Evolutionary conservation across 2,888 invertebrate species (phyloP).

Genomic region (Dryocosmus kuriphilus): DNA sequence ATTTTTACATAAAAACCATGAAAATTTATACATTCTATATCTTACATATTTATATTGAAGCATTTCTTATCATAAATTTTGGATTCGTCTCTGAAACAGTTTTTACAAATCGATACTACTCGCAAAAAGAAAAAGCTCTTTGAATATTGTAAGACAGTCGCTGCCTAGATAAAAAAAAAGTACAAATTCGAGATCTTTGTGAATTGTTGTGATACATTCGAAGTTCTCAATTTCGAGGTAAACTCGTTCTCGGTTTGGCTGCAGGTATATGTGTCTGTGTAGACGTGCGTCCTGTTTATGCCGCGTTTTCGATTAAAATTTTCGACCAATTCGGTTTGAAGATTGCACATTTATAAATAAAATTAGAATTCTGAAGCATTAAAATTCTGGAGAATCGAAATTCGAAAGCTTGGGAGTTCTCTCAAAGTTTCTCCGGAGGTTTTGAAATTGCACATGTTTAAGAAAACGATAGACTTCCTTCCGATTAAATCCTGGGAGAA

Average conservation of each 20-base stretch:
- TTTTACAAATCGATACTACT: slow-evolving; percentile 27
- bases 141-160: slow-evolving; percentile 45
- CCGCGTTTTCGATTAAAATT: not conserved
- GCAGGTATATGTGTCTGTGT: slow-evolving; percentile 35
- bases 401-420: not conserved
- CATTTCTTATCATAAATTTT: not conserved
- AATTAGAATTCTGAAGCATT: not conserved
- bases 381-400: not conserved
- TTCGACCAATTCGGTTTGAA: not conserved
- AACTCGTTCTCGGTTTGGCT: slow-evolving; percentile 46
- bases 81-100: not conserved
- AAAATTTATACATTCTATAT: too few relatives aligned
- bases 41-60: not conserved
- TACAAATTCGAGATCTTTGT: slow-evolving; percentile 17
- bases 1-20: too few relatives aligned
- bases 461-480: not conserved
- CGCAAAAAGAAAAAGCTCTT: slow-evolving; percentile 45
- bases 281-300: slow-evolving; percentile 14
- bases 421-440: not conserved
- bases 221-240: slow-evolving; percentile 47
- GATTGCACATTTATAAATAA: slow-evolving; percentile 22
- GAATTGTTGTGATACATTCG: slow-evolving; percentile 40
- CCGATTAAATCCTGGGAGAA: not conserved
- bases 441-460: slow-evolving; percentile 30
- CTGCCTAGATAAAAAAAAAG: slow-evolving; percentile 22